A percentile compares a stretch with the other conserved stretches of the same genome.
phyloP scores from a whole-genome alignment of 2,888 invertebrate species.

The Meta bourneti region DNA sequence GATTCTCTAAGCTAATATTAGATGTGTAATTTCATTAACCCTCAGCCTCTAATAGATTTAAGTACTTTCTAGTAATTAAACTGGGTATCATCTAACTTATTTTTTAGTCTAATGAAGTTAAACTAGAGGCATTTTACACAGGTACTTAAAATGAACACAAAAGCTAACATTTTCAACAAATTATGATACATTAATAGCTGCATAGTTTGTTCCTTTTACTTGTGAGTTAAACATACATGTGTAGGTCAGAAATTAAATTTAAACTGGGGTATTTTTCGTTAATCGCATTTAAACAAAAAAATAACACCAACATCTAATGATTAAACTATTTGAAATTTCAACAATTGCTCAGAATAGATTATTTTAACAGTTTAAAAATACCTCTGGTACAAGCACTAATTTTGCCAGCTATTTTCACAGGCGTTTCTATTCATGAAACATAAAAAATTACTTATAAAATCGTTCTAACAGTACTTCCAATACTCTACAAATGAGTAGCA shows the following conservation, averaged over 20 bases:
- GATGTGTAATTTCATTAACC: not conserved
- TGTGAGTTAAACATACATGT: too few relatives aligned
- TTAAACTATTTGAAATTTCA: not conserved
- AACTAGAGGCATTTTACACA: not conserved
- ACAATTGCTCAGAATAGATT: not conserved
- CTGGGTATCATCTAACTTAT: not conserved
- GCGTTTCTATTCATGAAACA: not conserved
- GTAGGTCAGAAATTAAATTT: too few relatives aligned
- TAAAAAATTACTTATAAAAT: constrained; percentile 1
- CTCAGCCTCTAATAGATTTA: not conserved
- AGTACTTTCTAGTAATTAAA: not conserved
- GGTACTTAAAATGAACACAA: not conserved
- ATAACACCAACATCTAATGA: not conserved
- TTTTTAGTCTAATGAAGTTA: not conserved
- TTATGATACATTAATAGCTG: not conserved
- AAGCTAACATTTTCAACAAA: not conserved
- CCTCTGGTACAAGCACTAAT: not conserved
- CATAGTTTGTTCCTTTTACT: not conserved
- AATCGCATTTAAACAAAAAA: not conserved
- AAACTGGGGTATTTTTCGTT: too few relatives aligned
- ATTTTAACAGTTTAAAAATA: constrained; percentile 4
- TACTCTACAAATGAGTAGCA: not conserved
- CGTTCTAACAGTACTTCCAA: not conserved
- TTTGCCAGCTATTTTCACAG: not conserved
- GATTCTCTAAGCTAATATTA: not conserved